A percentile compares a stretch with the other conserved stretches of the same genome.
These are phyloP conservation scores for Catamblyrhynchus diadema DNA, from an alignment of 2,797 vertebrate genomes.

Conservation along the genomic window DNA sequence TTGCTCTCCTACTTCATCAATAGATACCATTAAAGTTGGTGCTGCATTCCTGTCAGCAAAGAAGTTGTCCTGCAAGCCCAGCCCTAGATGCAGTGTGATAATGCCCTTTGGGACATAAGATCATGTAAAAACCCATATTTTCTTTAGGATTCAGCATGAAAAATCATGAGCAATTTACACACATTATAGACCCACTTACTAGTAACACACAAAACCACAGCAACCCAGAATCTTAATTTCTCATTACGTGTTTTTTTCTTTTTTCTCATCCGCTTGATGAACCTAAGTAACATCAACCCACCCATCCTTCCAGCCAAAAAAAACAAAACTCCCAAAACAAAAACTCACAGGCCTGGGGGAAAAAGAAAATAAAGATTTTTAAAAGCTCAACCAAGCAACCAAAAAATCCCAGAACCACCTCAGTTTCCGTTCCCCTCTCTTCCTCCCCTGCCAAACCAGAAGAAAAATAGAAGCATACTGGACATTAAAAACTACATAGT, in stretches of 20 bases:
- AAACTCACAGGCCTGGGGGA: not conserved
- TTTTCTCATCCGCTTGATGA: not conserved
- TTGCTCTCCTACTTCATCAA: not conserved
- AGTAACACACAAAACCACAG: not conserved
- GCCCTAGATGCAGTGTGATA: not conserved
- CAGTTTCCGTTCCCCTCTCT: not conserved
- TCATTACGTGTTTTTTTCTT: not conserved
- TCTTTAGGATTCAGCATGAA: not conserved
- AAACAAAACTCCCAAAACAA: not conserved
- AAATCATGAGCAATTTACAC: not conserved
- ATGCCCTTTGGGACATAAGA: not conserved
- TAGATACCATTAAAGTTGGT: not conserved
- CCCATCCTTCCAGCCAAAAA: not conserved
- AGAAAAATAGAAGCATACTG: not conserved
- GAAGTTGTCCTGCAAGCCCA: not conserved
- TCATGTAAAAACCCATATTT: not conserved
- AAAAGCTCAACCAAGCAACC: not conserved
- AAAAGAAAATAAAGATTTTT: accelerated
- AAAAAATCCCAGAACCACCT: not conserved
- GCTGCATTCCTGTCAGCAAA: not conserved
- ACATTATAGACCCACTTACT: not conserved
- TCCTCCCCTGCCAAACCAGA: not conserved
- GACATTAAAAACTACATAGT: not conserved
- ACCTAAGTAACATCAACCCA: not conserved
- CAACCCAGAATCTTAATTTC: not conserved